Percentiles rank a stretch among this genome's conserved stretches.
These are phyloP conservation scores for Megamerina dolium DNA, from an alignment of 2,888 invertebrate species.

Conservation along the genomic window DNA sequence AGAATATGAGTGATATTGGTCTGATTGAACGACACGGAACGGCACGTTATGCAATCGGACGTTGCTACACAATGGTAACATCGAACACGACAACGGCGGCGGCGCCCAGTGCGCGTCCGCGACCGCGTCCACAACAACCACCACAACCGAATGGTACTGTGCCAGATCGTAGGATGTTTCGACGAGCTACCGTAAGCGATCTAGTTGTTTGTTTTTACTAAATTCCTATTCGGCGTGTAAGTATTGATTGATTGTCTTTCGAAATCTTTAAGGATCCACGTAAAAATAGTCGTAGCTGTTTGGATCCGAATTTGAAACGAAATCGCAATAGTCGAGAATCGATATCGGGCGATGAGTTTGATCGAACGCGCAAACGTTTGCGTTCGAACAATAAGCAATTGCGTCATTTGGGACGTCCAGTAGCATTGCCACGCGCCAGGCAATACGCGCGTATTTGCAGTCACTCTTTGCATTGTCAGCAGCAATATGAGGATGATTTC, in stretches of 20 bases:
- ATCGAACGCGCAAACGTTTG: slow-evolving; percentile 22
- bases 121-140: no score
- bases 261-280: slow-evolving; percentile 14
- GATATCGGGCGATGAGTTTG: slow-evolving; percentile 22
- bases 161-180: slow-evolving; percentile 15
- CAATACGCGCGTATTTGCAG: slow-evolving; percentile 7
- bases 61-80: background rate
- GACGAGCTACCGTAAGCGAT: slow-evolving; percentile 19
- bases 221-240: background rate
- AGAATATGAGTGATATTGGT: slow-evolving; percentile 22
- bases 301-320: slow-evolving; percentile 21
- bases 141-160: slow-evolving; percentile 3
- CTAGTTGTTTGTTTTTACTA: background rate
- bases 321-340: slow-evolving; percentile 16
- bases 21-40: slow-evolving; percentile 15
- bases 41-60: slow-evolving; percentile 11
- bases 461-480: background rate
- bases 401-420: slow-evolving; percentile 10
- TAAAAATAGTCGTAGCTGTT: slow-evolving; percentile 10
- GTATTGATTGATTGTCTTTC: no score
- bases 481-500: background rate
- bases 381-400: slow-evolving; percentile 22
- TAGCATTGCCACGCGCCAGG: slow-evolving; percentile 18
- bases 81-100: background rate
- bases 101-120: background rate